Percentiles rank a stretch among this genome's conserved stretches.
Conservation (phyloP, 2,888 invertebrate genomes). For the Eristalis pertinax region DNA sequence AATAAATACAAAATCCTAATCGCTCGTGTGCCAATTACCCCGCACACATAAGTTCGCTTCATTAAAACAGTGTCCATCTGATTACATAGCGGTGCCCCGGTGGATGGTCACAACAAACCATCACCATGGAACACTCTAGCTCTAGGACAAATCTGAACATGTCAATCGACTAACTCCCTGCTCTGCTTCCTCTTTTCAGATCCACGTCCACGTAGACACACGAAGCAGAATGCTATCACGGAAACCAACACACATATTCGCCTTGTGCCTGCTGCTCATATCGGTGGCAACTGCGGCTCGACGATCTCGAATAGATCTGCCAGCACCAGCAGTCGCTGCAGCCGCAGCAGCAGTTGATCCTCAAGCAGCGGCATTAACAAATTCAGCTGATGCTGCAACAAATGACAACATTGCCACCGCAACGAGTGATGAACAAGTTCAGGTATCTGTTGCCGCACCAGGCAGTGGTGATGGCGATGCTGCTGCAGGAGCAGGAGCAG, state of each 20-base stretch:
- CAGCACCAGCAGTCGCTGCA: conserved; percentile 71
- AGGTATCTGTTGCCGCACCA: conserved; percentile 78
- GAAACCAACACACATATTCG: conserved; percentile 73
- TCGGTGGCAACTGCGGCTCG: conserved; percentile 76
- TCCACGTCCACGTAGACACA: conserved; percentile 42
- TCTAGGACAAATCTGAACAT: conserved; percentile 71
- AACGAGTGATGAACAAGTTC: conserved; percentile 75
- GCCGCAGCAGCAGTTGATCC: conserved; percentile 59
- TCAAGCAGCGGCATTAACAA: conserved; percentile 68
- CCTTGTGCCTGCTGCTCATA: conserved; percentile 73
- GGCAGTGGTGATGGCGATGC: conserved; percentile 47
- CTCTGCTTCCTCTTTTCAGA: conserved; percentile 55
- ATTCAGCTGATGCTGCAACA: conserved; percentile 75
- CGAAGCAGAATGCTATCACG: conserved; percentile 67
- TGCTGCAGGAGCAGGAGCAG: conserved; percentile 59
- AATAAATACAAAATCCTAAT: conserved; percentile 53
- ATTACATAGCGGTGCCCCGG: conserved; percentile 56
- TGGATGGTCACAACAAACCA: conserved; percentile 25
- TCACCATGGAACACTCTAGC: conserved; percentile 24
- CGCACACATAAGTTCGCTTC: conserved; percentile 62
- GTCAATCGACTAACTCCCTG: conserved; percentile 62
- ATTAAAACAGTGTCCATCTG: conserved; percentile 54
- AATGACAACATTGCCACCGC: conserved; percentile 75
- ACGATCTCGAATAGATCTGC: conserved; percentile 78
- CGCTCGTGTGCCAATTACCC: conserved; percentile 56